Conservation (phyloP, 2,797 vertebrate genomes). For the Buceros bicornis region DNA sequence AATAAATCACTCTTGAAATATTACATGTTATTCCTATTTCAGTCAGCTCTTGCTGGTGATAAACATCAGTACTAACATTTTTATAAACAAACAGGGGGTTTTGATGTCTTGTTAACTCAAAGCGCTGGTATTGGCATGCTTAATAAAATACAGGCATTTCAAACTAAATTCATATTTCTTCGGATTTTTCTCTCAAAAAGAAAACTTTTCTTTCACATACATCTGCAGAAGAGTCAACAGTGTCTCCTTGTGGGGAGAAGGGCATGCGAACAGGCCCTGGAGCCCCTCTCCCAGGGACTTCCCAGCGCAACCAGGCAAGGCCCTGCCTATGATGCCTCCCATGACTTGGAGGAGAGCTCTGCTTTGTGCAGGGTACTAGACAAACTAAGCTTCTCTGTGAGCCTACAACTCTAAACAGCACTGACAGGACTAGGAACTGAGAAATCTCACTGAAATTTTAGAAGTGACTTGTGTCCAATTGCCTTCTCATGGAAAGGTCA, state of each 20-base stretch:
- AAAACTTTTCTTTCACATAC: not conserved
- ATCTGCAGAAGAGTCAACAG: not conserved
- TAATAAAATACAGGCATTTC: not conserved
- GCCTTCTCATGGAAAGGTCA: not conserved
- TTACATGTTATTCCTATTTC: not conserved
- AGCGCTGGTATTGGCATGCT: not conserved
- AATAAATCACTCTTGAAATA: not conserved
- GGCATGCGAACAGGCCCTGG: not conserved
- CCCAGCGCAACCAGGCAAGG: not conserved
- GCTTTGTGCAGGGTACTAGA: not conserved
- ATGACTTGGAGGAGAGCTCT: not conserved
- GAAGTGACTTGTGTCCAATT: not conserved
- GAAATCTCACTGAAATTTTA: not conserved
- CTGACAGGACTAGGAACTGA: not conserved
- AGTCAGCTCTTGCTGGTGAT: not conserved
- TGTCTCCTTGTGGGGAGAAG: not conserved
- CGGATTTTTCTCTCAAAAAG: not conserved
- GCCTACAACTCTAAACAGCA: not conserved
- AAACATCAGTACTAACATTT: not conserved
- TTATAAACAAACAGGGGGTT: not conserved
- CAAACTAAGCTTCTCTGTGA: not conserved
- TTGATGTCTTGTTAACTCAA: not conserved
- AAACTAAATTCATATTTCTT: not conserved
- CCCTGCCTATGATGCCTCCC: accelerated
- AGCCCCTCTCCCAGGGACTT: accelerated